These are phyloP conservation scores for Calliopum simillimum DNA, from an alignment of 2,888 invertebrate genomes.

Conservation along the genomic window DNA sequence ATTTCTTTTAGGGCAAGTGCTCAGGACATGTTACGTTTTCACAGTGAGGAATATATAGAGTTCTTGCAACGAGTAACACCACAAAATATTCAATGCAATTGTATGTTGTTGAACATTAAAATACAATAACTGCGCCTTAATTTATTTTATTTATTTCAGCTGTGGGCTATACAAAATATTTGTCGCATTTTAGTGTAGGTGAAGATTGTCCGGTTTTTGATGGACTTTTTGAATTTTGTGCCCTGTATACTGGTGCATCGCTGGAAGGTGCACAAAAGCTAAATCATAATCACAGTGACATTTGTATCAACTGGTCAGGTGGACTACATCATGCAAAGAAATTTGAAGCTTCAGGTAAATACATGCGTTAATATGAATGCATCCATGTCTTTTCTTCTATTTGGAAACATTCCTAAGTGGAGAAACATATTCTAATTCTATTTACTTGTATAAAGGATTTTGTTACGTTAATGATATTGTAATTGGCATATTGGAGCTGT, in stretches of 20 bases:
- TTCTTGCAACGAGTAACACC: constrained; percentile 96
- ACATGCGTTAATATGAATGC: not conserved
- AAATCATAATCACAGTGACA: constrained; percentile 94
- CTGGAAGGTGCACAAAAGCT: constrained; percentile 96
- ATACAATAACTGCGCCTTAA: constrained; percentile 67
- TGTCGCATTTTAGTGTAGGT: constrained; percentile 96
- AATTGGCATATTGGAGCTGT: constrained; percentile 92
- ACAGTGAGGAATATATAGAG: constrained; percentile 98
- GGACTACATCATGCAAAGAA: constrained; percentile 99
- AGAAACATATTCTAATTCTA: not conserved
- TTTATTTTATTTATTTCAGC: constrained; percentile 50
- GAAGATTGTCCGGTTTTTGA: constrained; percentile 97
- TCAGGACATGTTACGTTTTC: constrained; percentile 98
- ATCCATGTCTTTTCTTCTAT: not conserved
- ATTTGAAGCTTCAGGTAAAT: constrained; percentile 93
- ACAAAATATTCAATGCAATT: constrained; percentile 83
- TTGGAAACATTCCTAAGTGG: not conserved
- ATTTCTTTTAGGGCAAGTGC: constrained; percentile 78
- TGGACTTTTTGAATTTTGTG: constrained; percentile 98
- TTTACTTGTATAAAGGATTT: constrained; percentile 75
- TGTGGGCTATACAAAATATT: constrained; percentile 85
- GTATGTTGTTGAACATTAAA: constrained; percentile 48
- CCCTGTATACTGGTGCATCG: constrained; percentile 98
- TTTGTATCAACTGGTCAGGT: constrained; percentile 99
- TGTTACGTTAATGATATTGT: constrained; percentile 99